These are phyloP conservation scores for Psittacula cyanocephala DNA, from an alignment of 2,113 vertebrate species.

Conservation along the genomic window DNA sequence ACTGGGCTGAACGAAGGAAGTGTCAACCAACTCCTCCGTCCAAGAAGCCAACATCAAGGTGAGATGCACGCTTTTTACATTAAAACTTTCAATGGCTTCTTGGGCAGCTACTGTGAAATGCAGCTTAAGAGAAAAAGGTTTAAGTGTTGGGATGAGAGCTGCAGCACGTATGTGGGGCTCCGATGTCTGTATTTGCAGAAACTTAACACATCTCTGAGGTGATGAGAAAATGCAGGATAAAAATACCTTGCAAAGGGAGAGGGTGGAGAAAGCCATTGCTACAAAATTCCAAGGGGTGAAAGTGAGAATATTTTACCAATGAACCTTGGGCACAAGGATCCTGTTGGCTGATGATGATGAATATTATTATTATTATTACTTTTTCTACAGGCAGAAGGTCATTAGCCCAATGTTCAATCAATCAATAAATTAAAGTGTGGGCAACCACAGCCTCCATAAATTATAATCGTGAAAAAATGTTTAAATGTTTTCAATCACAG, in stretches of 20 bases:
- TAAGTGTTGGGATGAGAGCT: neutral
- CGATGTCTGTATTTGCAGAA: neutral
- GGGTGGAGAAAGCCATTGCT: neutral
- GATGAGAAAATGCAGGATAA: neutral
- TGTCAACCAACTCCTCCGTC: neutral
- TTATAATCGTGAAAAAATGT: neutral
- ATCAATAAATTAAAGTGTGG: neutral
- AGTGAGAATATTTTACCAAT: neutral
- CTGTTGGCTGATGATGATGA: neutral
- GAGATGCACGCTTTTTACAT: neutral
- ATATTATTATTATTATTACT: neutral
- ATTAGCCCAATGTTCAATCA: too few species aligned
- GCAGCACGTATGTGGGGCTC: rapidly evolving
- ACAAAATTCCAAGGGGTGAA: neutral
- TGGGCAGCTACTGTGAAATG: neutral
- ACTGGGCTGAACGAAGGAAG: neutral
- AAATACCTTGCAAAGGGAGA: neutral
- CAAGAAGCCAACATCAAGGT: neutral
- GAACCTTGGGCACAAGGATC: neutral
- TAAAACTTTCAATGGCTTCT: neutral
- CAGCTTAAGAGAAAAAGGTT: neutral
- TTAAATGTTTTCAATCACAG: neutral
- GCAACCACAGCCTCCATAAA: neutral
- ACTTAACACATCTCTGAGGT: neutral
- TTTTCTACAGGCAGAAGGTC: neutral